Evolutionary conservation across 2,888 invertebrate species (phyloP), one percentile per base, ranked within the genome.

Genomic region (Ptychoptera albimana): DNA sequence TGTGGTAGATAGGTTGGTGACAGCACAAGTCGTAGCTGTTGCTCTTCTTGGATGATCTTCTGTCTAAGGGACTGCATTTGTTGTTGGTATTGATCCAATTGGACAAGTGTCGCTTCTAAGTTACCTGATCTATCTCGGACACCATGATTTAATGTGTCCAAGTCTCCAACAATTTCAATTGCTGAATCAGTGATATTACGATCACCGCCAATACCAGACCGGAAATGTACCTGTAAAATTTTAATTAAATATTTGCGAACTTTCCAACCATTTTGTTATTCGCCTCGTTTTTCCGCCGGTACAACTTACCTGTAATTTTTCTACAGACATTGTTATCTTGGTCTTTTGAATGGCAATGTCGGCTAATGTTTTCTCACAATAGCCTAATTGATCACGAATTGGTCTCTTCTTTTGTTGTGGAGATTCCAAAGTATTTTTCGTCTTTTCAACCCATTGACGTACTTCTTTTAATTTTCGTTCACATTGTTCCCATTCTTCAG

Each of bases 401-500:
- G 91, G 84, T 60, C 85, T 84, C 68, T 89, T 89, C 57, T 83
- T 83, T 54, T 81, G 82, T 53, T 85, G 84, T 12, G 82, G 77
- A 32, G 85, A 78, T 46, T 87, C 88, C 39, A 91, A 62, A 42
- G 76, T 72, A 51, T 78, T 75, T 51, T 76, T 73, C 8, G 89
- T 81, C 57, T 89, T 89, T 49, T 92, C 91, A 53, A 92, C 77
- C 91, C 92, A 94, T 51, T 74, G 73, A 48, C 79, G 79, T 39
- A 87, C 85, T 54, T 93, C 92, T 63, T 86, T 85, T 63, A 93
- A 75, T 64, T 94, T 93, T 63, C 78, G 83, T 66, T 93, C 92
- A 66, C 91, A 93, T 64, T 93, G 86, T 61, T 92, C 91, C 88
- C 93, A 93, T 69, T 93, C 92, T 61, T 92, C 91, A 40, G 85